Evolutionary conservation across 1,140 invertebrate species (phyloP).

Genomic region (fruit fly (Drosophila melanogaster)): Release_6_plus_ISO1_MT NC_004354.4:4790001-4790500

Average conservation of each 20-base stretch:
- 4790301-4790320: conserved; percentile 54
- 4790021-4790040: conserved; percentile 18
- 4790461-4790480: neutral
- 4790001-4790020: conserved; percentile 5
- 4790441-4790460: neutral
- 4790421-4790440: conserved; percentile 25
- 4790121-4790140: neutral
- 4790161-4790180: too few relatives aligned
- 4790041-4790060: conserved; percentile 18
- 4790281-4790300: conserved; percentile 15
- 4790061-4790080: conserved; percentile 22
- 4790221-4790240: too few relatives aligned
- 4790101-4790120: neutral
- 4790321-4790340: conserved; percentile 54
- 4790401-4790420: conserved; percentile 65
- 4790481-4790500: conserved; percentile 66
- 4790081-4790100: neutral
- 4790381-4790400: conserved; percentile 33
- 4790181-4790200: too few relatives aligned
- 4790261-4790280: conserved; percentile 24
- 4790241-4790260: too few relatives aligned
- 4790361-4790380: conserved; percentile 25
- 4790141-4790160: too few relatives aligned
- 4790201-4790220: too few relatives aligned
- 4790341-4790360: conserved; percentile 36